Conservation (phyloP, 2,797 vertebrate species). For the Chaunax sp. region DNA sequence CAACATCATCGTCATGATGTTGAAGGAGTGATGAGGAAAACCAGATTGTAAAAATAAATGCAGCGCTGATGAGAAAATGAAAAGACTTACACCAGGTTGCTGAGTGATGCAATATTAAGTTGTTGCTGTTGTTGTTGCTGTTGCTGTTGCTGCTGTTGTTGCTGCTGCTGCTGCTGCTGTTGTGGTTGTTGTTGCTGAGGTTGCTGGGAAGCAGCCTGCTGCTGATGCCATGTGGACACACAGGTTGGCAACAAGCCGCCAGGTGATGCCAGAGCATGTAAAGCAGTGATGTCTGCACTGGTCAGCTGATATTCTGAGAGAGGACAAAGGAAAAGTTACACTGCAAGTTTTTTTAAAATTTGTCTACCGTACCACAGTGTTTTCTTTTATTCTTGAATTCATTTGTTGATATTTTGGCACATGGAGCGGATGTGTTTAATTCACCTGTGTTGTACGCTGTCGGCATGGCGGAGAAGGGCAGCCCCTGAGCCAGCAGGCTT, state of each 20-base stretch:
- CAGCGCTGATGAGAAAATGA: neutral
- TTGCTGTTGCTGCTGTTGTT: slow-evolving; percentile 71
- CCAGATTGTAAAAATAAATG: neutral
- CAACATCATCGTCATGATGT: neutral
- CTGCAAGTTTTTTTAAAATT: neutral
- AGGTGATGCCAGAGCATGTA: slow-evolving; percentile 94
- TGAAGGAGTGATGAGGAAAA: slow-evolving; percentile 9
- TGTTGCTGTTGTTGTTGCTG: slow-evolving; percentile 74
- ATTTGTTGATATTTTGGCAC: neutral
- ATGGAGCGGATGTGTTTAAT: neutral
- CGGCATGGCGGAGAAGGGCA: slow-evolving; percentile 96
- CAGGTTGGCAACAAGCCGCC: slow-evolving; percentile 90
- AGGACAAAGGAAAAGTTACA: neutral
- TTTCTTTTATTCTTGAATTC: too few species aligned
- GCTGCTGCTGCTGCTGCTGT: slow-evolving; percentile 71
- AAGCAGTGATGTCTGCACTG: slow-evolving; percentile 93
- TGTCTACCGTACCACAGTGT: neutral
- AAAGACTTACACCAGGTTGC: slow-evolving; percentile 93
- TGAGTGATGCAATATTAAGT: slow-evolving; percentile 91
- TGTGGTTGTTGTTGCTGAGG: slow-evolving; percentile 79
- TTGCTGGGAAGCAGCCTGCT: slow-evolving; percentile 87
- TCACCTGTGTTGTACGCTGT: slow-evolving; percentile 98
- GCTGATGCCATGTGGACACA: slow-evolving; percentile 94
- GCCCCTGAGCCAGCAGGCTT: slow-evolving; percentile 90
- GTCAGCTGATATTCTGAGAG: slow-evolving; percentile 95